phyloP scores from a whole-genome alignment of 1,140 invertebrate genomes.

The Cecropterus lyciades region DNA sequence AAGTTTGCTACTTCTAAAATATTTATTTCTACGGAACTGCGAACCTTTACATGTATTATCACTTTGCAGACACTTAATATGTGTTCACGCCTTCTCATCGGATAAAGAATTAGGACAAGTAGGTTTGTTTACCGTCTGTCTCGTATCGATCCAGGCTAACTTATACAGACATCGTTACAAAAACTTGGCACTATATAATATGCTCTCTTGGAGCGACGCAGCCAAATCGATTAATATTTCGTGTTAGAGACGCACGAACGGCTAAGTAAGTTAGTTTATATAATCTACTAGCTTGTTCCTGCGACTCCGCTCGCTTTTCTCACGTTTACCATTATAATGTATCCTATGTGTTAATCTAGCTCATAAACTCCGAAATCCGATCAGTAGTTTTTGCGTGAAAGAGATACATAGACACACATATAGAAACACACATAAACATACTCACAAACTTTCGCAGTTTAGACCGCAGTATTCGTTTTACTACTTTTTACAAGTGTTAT shows the following conservation, averaged over 20 bases:
- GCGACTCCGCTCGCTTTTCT: too few species aligned
- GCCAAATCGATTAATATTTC: constrained; percentile 19
- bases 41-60: not conserved
- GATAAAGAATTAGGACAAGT: constrained; percentile 20
- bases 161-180: not conserved
- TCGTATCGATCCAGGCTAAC: constrained; percentile 17
- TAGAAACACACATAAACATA: too few species aligned
- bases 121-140: constrained; percentile 25
- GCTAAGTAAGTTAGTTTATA: not conserved
- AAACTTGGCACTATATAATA: constrained; percentile 13
- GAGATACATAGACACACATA: too few species aligned
- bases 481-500: too few species aligned
- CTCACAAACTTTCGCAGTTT: too few species aligned
- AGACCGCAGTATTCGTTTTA: too few species aligned
- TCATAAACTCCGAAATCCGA: too few species aligned
- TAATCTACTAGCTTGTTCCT: too few species aligned
- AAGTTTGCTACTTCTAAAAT: too few species aligned
- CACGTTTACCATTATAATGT: too few species aligned
- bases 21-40: not conserved
- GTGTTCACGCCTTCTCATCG: constrained; percentile 1
- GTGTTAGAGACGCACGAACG: constrained; percentile 19
- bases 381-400: too few species aligned
- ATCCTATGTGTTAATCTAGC: too few species aligned
- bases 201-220: not conserved
- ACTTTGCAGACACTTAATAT: not conserved